These are phyloP conservation scores for Perca flavescens DNA, from an alignment of 2,113 vertebrate genomes.

Conservation along the genomic window DNA sequence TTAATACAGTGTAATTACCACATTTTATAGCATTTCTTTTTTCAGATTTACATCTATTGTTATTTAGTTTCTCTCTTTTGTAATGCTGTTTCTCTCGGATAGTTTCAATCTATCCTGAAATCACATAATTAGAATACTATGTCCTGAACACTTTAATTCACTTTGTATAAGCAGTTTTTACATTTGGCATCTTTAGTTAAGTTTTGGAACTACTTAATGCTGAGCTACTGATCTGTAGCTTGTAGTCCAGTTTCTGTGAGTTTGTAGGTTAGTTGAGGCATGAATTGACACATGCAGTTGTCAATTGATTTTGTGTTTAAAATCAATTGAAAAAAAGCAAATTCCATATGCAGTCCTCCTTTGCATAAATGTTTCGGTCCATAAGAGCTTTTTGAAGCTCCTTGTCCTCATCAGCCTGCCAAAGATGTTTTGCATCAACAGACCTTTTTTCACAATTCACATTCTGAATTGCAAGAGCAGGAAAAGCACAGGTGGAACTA, in stretches of 20 bases:
- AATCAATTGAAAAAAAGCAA: too few relatives aligned
- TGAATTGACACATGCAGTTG: background rate
- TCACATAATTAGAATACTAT: background rate
- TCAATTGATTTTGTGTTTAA: background rate
- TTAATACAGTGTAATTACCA: background rate
- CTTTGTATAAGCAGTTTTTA: background rate
- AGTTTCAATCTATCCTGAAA: background rate
- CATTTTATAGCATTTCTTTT: background rate
- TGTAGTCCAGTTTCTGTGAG: background rate
- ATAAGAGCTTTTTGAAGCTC: background rate
- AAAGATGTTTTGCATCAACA: background rate
- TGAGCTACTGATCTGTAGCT: background rate
- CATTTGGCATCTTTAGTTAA: background rate
- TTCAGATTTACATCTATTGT: background rate
- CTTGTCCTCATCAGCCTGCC: background rate
- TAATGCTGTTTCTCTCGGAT: background rate
- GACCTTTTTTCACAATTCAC: too few relatives aligned
- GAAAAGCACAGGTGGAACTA: background rate
- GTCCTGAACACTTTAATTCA: background rate
- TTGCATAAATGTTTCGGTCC: background rate
- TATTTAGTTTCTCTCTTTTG: background rate
- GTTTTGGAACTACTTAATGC: background rate
- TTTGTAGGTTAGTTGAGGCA: background rate
- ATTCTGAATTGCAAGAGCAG: background rate
- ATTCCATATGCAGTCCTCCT: background rate